phyloP scores from a whole-genome alignment of 2,797 vertebrate species.

The Fundulus diaphanus region DNA sequence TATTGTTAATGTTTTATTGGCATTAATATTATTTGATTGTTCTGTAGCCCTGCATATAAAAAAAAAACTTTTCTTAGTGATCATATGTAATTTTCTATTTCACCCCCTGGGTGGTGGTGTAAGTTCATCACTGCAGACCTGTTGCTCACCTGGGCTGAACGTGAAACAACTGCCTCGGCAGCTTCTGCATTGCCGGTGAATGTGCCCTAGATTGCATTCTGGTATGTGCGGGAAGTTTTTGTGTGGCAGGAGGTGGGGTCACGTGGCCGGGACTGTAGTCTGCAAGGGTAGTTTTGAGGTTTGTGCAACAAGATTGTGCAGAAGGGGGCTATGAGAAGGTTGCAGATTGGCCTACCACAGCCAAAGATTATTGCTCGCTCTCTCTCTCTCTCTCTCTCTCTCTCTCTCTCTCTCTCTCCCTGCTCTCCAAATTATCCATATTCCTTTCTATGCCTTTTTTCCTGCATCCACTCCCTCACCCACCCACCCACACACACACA shows the following conservation, averaged over 20 bases:
- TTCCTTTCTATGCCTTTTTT: slow-evolving; percentile 35
- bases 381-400: too few relatives aligned
- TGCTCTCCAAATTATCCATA: slow-evolving; percentile 33
- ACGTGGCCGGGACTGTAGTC: slow-evolving; percentile 41
- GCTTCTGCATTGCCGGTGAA: slow-evolving; percentile 54
- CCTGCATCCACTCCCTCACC: slow-evolving; percentile 29
- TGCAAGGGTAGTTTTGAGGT: slow-evolving; percentile 57
- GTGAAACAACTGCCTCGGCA: neutral
- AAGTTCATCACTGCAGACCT: slow-evolving; percentile 35
- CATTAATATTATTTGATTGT: neutral
- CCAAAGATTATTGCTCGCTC: slow-evolving; percentile 35
- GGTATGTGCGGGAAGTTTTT: slow-evolving; percentile 15
- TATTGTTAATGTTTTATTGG: neutral
- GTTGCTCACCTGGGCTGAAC: slow-evolving; percentile 26
- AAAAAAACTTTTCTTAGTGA: neutral
- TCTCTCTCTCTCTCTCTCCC: too few relatives aligned
- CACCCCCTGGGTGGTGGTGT: neutral
- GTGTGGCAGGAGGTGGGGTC: slow-evolving; percentile 51
- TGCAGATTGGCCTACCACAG: slow-evolving; percentile 56
- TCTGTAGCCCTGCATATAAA: neutral
- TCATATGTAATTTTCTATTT: slow-evolving; percentile 1
- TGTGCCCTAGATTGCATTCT: slow-evolving; percentile 65
- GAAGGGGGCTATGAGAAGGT: slow-evolving; percentile 55
- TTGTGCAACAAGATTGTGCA: slow-evolving; percentile 49
- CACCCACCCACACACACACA: slow-evolving; percentile 10